Base-by-base conservation (phyloP, 2,797 vertebrate genomes). In the Argyrosomus regius region DNA sequence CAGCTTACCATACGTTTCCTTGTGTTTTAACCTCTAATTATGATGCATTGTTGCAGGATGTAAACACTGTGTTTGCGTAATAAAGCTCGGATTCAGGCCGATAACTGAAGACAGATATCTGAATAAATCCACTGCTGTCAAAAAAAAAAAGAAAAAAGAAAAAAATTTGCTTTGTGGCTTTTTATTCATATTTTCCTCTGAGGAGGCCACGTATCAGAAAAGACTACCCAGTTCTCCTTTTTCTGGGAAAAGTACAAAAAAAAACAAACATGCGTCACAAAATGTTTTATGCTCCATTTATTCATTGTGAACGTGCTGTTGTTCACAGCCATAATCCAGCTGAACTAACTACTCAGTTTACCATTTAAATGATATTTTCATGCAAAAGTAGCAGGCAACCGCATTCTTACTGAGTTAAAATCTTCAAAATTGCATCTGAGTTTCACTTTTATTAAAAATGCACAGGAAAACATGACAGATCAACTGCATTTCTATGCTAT, bases 251-350 rank as follows among this genome's bases (percentile, higher is more conserved):
- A 46, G 18, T 14, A 66, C 61, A 62, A 41, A 63, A 56, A 18
- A 61, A 10, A n/a, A 31, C 6, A 31, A 39, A 39, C 57, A 64
- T 39, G 57, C 4, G 31, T 63, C 66, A 68, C 58, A 18, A 69
- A 56, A 71, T n/a, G 14, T 76, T 64, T 76, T 64, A 43, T 57
- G 68, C 72, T 77, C 50, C 49, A 71, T 77, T 78, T 52, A 73
- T 14, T 78, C 20, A 58, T 31, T 22, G 22, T 22, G 24, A 53
- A 61, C 9, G 0, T n/a, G 28, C 10, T 57, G 22, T 53, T 14
- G 5, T 43, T 60, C 61, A 72, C 26, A 79, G 28, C 14, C 35
- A 63, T 18, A 61, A 20, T 24, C 12, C 11, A 41, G 43, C 46
- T 31, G 16, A 22, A 72, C 18, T 6, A 65, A 46, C 35, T 10